phyloP scores from a whole-genome alignment of 2,888 invertebrate genomes.

The Drosophila nr. medialis region DNA sequence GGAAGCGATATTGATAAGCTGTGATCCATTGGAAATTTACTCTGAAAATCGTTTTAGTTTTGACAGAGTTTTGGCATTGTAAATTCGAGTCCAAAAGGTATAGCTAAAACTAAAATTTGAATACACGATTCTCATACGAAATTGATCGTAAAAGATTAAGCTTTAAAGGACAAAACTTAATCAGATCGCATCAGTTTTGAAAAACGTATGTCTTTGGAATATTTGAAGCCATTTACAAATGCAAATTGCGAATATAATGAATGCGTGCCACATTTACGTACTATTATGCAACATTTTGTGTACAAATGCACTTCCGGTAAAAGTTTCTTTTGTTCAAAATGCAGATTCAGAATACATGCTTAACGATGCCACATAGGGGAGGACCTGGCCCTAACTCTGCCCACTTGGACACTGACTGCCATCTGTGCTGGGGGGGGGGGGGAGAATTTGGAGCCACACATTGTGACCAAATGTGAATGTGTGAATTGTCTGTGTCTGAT shows the following conservation, averaged over 20 bases:
- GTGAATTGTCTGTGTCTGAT: conserved; percentile 46
- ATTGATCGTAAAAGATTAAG: neutral
- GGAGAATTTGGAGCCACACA: conserved; percentile 21
- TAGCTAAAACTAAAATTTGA: neutral
- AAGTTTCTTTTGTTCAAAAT: conserved; percentile 36
- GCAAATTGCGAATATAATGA: neutral
- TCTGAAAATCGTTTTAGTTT: neutral
- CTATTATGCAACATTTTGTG: conserved; percentile 38
- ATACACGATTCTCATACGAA: neutral
- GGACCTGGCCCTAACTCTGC: neutral
- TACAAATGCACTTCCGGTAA: conserved; percentile 62
- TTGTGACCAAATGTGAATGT: conserved; percentile 57
- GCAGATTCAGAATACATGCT: conserved; percentile 25
- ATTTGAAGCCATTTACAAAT: too few relatives aligned
- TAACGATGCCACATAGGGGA: conserved; percentile 27
- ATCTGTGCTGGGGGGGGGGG: neutral
- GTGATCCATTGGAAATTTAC: neutral
- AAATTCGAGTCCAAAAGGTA: neutral
- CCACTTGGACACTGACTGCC: conserved; percentile 12
- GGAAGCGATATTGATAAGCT: neutral
- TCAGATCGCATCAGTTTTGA: neutral
- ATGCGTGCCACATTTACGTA: neutral
- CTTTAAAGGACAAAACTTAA: neutral
- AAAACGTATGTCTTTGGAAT: neutral
- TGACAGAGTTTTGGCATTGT: rapidly evolving